Conservation (phyloP, 2,797 vertebrate species). For the Podargus strigoides region DNA sequence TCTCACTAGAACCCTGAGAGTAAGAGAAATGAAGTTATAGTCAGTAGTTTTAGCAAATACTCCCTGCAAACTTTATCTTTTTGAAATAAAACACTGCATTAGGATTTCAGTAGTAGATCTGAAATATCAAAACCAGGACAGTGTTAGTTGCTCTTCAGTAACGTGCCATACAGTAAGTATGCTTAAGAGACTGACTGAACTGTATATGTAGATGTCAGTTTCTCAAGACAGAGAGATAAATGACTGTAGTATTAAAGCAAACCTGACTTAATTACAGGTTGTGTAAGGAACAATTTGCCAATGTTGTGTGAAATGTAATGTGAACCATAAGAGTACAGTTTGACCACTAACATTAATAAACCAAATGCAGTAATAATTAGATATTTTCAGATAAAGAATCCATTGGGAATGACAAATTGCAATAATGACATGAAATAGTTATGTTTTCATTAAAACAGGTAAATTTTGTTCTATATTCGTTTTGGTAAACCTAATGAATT, state of each 20-base stretch:
- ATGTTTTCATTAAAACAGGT: not conserved
- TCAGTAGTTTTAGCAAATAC: not conserved
- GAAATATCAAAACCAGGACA: not conserved
- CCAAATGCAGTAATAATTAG: not conserved
- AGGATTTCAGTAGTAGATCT: not conserved
- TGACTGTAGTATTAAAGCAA: not conserved
- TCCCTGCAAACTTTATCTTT: not conserved
- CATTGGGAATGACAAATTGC: not conserved
- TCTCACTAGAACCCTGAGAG: not conserved
- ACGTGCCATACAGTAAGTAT: not conserved
- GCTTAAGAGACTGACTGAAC: not conserved
- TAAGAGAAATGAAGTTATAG: not conserved
- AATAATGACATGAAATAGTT: not conserved
- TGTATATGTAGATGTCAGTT: not conserved
- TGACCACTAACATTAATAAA: not conserved
- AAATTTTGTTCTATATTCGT: not conserved
- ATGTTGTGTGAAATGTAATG: not conserved
- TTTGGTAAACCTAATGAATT: not conserved
- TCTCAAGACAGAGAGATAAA: not conserved
- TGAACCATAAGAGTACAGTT: not conserved
- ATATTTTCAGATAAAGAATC: not conserved
- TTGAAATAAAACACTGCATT: not conserved
- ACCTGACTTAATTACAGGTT: not conserved
- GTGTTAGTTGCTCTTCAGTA: not conserved
- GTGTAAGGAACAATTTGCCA: not conserved